A percentile compares a stretch with the other conserved stretches of the same genome.
Conservation (phyloP, 2,797 vertebrate species). For the Garrulus glandarius region DNA sequence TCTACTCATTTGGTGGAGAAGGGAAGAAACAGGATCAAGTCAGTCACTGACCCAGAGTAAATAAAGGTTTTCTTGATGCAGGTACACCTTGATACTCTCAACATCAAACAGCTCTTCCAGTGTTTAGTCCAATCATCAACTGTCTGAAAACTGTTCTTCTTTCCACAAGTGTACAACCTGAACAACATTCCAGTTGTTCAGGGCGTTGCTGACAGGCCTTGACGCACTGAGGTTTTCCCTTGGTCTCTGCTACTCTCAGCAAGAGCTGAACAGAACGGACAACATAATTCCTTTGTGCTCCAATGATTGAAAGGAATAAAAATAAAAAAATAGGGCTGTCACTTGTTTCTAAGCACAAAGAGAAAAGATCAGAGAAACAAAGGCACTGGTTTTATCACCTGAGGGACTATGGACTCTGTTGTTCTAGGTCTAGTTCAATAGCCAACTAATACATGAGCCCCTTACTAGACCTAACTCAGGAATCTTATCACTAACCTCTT, state of each 20-base stretch:
- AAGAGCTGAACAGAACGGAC: background rate
- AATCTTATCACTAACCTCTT: background rate
- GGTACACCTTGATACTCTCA: background rate
- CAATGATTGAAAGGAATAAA: background rate
- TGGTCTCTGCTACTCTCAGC: background rate
- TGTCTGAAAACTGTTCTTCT: background rate
- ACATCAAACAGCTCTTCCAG: background rate
- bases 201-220: background rate
- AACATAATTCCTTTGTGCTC: background rate
- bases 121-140: background rate
- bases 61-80: background rate
- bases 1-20: background rate
- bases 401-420: background rate
- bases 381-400: background rate
- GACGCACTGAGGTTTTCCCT: background rate
- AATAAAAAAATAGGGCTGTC: background rate
- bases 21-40: background rate
- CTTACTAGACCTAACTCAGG: background rate
- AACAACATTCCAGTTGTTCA: background rate
- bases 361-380: background rate
- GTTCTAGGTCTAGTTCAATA: background rate
- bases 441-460: rapidly evolving
- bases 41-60: background rate
- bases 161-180: background rate
- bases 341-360: background rate